Conservation (phyloP, 1,140 invertebrate genomes). For the Alviniconcha marisindica region DNA sequence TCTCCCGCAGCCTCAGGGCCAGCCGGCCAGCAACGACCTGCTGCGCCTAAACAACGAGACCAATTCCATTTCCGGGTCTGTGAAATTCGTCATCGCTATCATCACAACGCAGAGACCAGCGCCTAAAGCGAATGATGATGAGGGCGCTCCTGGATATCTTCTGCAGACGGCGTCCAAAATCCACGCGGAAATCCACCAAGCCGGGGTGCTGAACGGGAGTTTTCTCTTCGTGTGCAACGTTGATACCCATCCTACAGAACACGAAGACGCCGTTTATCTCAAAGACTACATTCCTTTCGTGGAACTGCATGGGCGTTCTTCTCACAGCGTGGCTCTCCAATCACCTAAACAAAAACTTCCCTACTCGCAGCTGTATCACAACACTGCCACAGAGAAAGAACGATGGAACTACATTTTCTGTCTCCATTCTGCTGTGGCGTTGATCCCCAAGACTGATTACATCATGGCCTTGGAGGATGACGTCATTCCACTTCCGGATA, state of each 20-base stretch:
- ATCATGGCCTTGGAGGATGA: conserved; percentile 58
- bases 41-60: not conserved
- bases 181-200: conserved; percentile 24
- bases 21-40: not conserved
- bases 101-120: not conserved
- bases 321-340: not conserved
- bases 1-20: too few species aligned
- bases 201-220: conserved; percentile 31
- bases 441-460: conserved; percentile 42
- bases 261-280: conserved; percentile 45
- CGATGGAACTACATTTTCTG: conserved; percentile 53
- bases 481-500: conserved; percentile 45
- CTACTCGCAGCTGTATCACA: not conserved
- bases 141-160: conserved; percentile 32
- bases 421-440: conserved; percentile 38
- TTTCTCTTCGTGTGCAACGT: conserved; percentile 52
- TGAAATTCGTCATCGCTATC: not conserved
- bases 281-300: conserved; percentile 50
- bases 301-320: conserved; percentile 38
- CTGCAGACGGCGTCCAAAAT: conserved; percentile 44
- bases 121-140: not conserved
- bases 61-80: not conserved
- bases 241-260: conserved; percentile 36
- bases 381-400: conserved; percentile 23
- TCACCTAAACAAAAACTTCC: conserved; percentile 29